phyloP scores from a whole-genome alignment of 2,113 vertebrate genomes.

The Rhinopomastus cyanomelas region DNA sequence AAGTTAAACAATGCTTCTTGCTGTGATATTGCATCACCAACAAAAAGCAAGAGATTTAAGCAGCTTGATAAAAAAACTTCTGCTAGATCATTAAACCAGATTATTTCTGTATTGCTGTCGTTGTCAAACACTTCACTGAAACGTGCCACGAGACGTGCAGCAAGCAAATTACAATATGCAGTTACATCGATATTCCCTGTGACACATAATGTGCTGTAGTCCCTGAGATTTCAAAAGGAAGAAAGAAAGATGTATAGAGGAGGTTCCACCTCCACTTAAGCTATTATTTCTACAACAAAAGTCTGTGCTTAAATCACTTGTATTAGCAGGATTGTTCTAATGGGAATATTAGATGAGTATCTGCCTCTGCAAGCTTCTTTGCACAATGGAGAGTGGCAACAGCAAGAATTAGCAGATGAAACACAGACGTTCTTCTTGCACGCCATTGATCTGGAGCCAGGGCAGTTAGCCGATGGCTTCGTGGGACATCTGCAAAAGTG shows the following conservation, averaged over 20 bases:
- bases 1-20: not conserved
- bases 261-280: constrained; percentile 62
- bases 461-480: not conserved
- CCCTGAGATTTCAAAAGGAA: constrained; percentile 51
- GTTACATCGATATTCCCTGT: constrained; percentile 37
- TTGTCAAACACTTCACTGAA: constrained; percentile 60
- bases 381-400: not conserved
- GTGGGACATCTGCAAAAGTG: not conserved
- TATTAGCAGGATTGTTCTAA: constrained; percentile 64
- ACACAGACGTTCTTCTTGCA: not conserved
- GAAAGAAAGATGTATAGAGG: constrained; percentile 32
- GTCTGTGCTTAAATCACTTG: constrained; percentile 43
- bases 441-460: not conserved
- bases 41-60: constrained; percentile 28
- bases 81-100: constrained; percentile 35
- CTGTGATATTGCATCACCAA: constrained; percentile 26
- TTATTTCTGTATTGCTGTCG: constrained; percentile 30
- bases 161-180: constrained; percentile 65
- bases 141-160: not conserved
- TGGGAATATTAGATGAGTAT: constrained; percentile 50
- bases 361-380: not conserved
- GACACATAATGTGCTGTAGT: constrained; percentile 36
- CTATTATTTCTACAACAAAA: constrained; percentile 66
- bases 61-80: constrained; percentile 19
- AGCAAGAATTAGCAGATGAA: not conserved